These are phyloP conservation scores for Noctua comes DNA, from an alignment of 2,888 invertebrate species.

Conservation along the genomic window DNA sequence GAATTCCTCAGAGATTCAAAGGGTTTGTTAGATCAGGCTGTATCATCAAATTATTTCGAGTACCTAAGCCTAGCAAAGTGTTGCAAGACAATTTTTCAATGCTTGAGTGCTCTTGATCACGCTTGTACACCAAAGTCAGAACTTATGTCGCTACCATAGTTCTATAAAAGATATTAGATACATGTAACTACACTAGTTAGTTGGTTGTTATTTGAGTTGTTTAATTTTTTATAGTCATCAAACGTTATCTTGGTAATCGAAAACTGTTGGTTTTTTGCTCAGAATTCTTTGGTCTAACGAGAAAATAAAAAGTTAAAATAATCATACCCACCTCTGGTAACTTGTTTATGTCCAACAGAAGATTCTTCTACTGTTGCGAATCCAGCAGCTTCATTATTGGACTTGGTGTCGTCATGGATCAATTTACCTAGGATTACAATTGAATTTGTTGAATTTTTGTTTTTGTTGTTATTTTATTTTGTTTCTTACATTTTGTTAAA, in stretches of 20 bases:
- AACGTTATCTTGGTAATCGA: background rate
- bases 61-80: too few relatives aligned
- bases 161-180: too few relatives aligned
- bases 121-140: too few relatives aligned
- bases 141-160: too few relatives aligned
- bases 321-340: background rate
- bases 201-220: too few relatives aligned
- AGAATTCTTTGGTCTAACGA: background rate
- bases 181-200: too few relatives aligned
- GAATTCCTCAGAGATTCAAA: background rate
- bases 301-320: background rate
- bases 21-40: background rate
- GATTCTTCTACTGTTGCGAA: background rate
- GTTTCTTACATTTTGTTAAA: background rate
- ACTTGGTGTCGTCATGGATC: conserved; percentile 64
- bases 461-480: background rate
- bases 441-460: background rate
- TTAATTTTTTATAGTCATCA: too few relatives aligned
- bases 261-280: background rate
- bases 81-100: too few relatives aligned
- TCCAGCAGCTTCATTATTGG: background rate
- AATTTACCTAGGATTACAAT: conserved; percentile 70
- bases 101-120: too few relatives aligned
- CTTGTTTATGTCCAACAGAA: conserved; percentile 17
- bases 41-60: too few relatives aligned